Conservation (phyloP, 2,113 vertebrate species). For the Microtus montanus region DNA sequence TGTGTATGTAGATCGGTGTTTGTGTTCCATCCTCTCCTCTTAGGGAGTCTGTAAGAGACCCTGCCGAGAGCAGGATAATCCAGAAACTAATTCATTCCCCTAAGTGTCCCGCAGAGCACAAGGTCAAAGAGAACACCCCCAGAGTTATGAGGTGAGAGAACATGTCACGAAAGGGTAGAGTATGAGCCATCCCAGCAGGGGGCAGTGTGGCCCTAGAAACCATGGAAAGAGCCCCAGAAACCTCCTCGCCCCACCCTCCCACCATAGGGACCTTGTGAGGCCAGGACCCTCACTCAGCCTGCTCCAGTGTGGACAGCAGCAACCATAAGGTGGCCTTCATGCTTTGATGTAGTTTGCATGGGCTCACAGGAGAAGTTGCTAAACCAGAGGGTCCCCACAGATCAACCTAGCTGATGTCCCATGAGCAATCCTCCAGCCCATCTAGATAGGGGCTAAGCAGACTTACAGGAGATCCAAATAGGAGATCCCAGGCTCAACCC, state of each 20-base stretch:
- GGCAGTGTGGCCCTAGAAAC: neutral
- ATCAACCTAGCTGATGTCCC: neutral
- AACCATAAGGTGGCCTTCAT: accelerated
- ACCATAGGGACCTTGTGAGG: neutral
- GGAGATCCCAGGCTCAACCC: accelerated
- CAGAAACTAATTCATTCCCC: no score
- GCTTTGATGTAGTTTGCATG: neutral
- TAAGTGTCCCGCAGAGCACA: neutral
- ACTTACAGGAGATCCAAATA: neutral
- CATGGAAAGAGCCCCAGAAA: neutral
- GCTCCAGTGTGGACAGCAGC: neutral
- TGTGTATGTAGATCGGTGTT: neutral
- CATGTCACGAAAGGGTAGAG: neutral
- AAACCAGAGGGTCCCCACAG: neutral
- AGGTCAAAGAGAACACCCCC: neutral
- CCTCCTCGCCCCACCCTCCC: neutral
- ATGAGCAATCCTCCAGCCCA: accelerated
- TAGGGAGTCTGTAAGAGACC: neutral
- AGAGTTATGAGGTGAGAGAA: neutral
- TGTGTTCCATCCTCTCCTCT: neutral
- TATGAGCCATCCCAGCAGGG: conserved; percentile 44
- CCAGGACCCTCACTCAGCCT: neutral
- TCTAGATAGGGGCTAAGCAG: accelerated
- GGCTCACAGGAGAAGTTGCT: neutral
- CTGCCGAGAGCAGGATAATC: neutral